Evolutionary conservation across 2,888 invertebrate species (phyloP).

Genomic region (Cecidostiba fungosa): DNA sequence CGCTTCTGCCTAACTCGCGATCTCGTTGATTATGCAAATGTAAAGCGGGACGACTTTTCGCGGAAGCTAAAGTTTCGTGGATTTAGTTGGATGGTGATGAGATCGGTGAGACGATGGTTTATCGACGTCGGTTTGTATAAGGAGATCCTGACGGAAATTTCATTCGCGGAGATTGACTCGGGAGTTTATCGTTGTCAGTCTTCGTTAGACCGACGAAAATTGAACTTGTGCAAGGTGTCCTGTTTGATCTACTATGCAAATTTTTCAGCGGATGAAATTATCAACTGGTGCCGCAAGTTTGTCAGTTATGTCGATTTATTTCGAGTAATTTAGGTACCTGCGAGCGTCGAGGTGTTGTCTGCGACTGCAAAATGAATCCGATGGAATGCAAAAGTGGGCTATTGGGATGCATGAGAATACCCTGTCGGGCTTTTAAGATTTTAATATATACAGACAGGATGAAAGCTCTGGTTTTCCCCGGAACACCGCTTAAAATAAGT

Average conservation of each 20-base stretch:
- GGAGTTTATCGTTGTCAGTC: not conserved
- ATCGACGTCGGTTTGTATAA: not conserved
- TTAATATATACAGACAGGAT: not conserved
- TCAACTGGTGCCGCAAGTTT: too few species aligned
- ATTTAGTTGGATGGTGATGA: not conserved
- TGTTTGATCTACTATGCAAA: not conserved
- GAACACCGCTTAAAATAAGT: not conserved
- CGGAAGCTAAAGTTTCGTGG: not conserved
- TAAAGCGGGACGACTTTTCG: conserved; percentile 32
- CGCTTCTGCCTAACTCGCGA: not conserved
- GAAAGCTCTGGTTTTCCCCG: too few species aligned
- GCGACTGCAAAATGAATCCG: not conserved
- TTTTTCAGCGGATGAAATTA: too few species aligned
- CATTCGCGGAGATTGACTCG: not conserved
- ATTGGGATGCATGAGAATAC: conserved; percentile 1
- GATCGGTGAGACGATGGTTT: not conserved
- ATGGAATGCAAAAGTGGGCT: not conserved
- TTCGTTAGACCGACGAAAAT: not conserved
- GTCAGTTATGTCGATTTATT: not conserved
- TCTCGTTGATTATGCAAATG: conserved; percentile 49
- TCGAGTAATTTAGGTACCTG: not conserved
- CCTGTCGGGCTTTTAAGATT: not conserved
- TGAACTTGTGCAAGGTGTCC: not conserved
- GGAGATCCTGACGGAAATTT: not conserved
- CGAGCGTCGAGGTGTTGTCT: not conserved